Base-by-base conservation (phyloP, 2,113 vertebrate genomes). In the Forbesichthys papilliferus region DNA sequence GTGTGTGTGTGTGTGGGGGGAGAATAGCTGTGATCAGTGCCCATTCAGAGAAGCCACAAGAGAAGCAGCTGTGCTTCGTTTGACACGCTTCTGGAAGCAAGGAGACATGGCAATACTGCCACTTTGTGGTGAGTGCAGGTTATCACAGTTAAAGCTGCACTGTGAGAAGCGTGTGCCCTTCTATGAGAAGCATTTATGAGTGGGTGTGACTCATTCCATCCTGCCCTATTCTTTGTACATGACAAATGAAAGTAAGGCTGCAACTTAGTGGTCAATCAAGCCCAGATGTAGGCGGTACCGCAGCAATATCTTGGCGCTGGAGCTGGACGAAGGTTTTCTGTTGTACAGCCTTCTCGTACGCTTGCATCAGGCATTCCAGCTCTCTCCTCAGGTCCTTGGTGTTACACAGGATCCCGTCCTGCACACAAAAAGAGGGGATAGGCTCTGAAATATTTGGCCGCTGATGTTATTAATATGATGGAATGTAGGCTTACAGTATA, bases 381-480 rank as follows among this genome's bases (percentile, higher is more conserved):
- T 91, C 83, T 61, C 69, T 85, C 56, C 69, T 82, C 68, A 90
- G 71, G 61, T 79, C 69, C 48, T 85, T 65, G 0, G 78, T 77
- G 62, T 87, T 80, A 36, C 78, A 74, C 59, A 91, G 63, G 68
- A 87, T 89, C 66, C 87, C 78, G 68, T 90, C 91, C 92, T 93
- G 80, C 69, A 69, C 58, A 27, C 61, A 82, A 78, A 68, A 46
- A 61, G 53, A 42, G 51, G 1, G 54, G 52, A 74, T 70, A 66
- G 14, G 64, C 65, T 75, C 48, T 53, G 12, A 76, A 27, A 27
- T 27, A 27, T 27, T 27, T 27, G 27, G 27, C 27, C 27, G 27
- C 27, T 27, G 27, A 27, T 27, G 27, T 27, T 27, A 27, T 27
- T 27, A 27, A 27, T 27, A 27, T 27, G 27, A 27, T 27, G 3